phyloP scores from a whole-genome alignment of 2,888 invertebrate genomes.

The Blastobasis lacticolella region DNA sequence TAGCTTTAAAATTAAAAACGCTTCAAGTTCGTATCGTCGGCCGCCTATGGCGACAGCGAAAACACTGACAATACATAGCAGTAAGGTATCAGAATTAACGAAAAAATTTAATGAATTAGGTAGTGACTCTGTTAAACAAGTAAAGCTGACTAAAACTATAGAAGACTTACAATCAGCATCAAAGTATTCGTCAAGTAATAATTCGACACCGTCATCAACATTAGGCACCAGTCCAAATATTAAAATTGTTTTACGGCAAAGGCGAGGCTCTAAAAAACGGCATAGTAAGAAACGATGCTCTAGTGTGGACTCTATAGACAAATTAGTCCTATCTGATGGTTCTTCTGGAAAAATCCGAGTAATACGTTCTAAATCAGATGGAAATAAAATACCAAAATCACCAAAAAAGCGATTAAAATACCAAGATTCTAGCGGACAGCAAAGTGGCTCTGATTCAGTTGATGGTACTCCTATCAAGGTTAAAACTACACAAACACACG shows the following conservation, averaged over 20 bases:
- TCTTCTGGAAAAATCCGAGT: constrained; percentile 46
- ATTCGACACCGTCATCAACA: constrained; percentile 63
- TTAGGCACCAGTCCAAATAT: constrained; percentile 65
- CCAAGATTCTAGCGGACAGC: constrained; percentile 47
- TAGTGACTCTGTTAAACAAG: constrained; percentile 61
- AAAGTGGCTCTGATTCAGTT: constrained; percentile 55
- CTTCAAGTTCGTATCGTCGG: constrained; percentile 57
- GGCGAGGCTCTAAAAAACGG: constrained; percentile 60
- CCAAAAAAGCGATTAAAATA: constrained; percentile 56
- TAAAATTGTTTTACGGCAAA: constrained; percentile 62
- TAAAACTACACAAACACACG: constrained; percentile 23
- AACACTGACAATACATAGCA: constrained; percentile 66
- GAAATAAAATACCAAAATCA: constrained; percentile 56
- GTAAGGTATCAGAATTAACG: constrained; percentile 79
- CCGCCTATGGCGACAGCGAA: constrained; percentile 53
- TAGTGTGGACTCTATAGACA: constrained; percentile 65
- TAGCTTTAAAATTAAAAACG: constrained; percentile 76
- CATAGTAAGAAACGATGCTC: constrained; percentile 66
- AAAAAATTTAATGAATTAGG: constrained; percentile 81
- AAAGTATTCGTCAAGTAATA: constrained; percentile 47
- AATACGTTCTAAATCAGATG: constrained; percentile 64
- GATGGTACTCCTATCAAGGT: constrained; percentile 47
- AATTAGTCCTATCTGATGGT: constrained; percentile 40
- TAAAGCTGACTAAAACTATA: constrained; percentile 71
- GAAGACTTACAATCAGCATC: constrained; percentile 50